Evolutionary conservation across 2,797 vertebrate genomes (phyloP).

Genomic region (Malurus splendens): DNA sequence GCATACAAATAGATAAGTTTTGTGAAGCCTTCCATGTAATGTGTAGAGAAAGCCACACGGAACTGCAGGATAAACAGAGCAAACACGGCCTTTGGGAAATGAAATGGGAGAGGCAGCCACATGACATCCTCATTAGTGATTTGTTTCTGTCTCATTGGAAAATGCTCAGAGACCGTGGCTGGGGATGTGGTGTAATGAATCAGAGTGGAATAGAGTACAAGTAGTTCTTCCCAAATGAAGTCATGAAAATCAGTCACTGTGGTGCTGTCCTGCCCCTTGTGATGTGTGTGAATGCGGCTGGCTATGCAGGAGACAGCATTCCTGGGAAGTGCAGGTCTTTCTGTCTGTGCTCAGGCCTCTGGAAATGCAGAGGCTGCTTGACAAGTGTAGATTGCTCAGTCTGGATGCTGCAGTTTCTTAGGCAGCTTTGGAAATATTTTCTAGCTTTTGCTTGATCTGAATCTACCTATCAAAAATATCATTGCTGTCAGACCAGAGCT

Average conservation of each 20-base stretch:
- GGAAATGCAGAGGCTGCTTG: background rate
- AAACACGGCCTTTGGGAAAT: constrained; percentile 18
- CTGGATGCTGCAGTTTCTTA: background rate
- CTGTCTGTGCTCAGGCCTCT: background rate
- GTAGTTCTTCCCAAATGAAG: constrained; percentile 33
- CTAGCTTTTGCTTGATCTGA: background rate
- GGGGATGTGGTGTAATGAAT: background rate
- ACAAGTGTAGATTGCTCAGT: background rate
- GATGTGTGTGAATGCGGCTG: background rate
- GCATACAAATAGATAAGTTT: constrained; percentile 43
- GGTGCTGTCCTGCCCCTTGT: background rate
- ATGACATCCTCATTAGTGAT: constrained; percentile 35
- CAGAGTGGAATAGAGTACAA: background rate
- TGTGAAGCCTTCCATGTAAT: constrained; percentile 14
- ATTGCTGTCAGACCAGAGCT: background rate
- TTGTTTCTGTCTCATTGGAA: constrained; percentile 48
- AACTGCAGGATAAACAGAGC: constrained; percentile 1
- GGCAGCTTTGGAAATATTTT: background rate
- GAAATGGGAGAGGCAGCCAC: constrained; percentile 30
- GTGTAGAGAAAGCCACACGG: background rate
- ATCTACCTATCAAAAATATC: background rate
- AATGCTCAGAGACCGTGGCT: background rate
- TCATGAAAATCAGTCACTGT: background rate
- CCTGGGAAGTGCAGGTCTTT: background rate
- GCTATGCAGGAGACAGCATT: background rate